Evolutionary conservation across 2,113 vertebrate species (phyloP), one percentile per base, ranked within the genome.

Genomic region (Vombatus ursinus): DNA sequence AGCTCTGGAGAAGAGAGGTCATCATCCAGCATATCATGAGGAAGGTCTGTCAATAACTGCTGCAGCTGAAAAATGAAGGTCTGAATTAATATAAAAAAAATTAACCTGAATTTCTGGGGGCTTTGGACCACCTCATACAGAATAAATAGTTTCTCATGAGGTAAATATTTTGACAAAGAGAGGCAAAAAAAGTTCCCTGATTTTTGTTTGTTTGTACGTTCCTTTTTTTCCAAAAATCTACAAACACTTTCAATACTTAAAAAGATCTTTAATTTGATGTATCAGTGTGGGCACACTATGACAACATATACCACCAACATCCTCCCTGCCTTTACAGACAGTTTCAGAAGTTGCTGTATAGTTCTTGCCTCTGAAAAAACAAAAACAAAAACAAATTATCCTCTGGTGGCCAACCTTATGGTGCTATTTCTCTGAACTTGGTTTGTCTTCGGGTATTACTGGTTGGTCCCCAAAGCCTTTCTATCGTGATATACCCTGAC

Each of bases 11-110:
- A 99, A 96, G 99, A 99, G 94, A 98, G 98, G 52, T 99, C 99
- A 91, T 99, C 99, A 90, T 99, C 99, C 96, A 99, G 98, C 99
- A 99, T 99, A 97, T 99, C 99, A 98, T 99, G 99, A 3, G 99
- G 99, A 98, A 99, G 99, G 98, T 99, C 99, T n/a, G 99, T 99
- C 98, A 99, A 97, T 24, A 99, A 97, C 8, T 99, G 99, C 94
- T 99, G 99, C 96, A 99, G 98, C 99, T 99, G 98, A 97, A 98
- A 97, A 50, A 50, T 44, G 23, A 94, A 25, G 93, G 48, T 5
- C 25, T 23, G 51, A 3, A 1, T 97, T 95, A 97, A 5, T 0
- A 28, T 44, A 53, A 53, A 44, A 84, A 84, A 84, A 19, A 24
- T 31, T 0, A 26, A 54, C 14, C 0, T 1, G 47, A 25, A 57